Evolutionary conservation across 2,113 vertebrate genomes (phyloP).

Genomic region (Opisthocomus hoazin): DNA sequence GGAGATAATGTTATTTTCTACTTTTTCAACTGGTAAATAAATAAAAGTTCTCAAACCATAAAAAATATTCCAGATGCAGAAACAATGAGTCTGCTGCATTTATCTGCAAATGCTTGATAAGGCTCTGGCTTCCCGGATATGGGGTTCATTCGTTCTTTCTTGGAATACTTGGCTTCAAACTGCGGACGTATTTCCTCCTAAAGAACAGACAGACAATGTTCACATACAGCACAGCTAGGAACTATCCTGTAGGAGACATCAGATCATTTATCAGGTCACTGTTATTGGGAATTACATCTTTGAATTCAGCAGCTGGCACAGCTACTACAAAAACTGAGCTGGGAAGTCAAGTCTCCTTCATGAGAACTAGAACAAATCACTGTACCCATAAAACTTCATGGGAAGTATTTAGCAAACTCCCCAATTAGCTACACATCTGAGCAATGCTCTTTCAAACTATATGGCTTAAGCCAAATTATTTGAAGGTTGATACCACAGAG

Average conservation of each 20-base stretch:
- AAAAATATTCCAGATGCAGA: slow-evolving; percentile 94
- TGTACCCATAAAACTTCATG: neutral
- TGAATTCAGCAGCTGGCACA: neutral
- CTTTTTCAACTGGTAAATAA: slow-evolving; percentile 14
- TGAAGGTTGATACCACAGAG: neutral
- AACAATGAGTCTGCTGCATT: slow-evolving; percentile 91
- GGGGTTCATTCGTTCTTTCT: slow-evolving; percentile 90
- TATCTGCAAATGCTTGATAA: slow-evolving; percentile 91
- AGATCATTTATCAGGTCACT: neutral
- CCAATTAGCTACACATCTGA: neutral
- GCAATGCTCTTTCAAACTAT: neutral
- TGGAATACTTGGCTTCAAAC: slow-evolving; percentile 96
- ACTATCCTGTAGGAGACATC: neutral
- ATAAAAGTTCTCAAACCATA: slow-evolving; percentile 80
- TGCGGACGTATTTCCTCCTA: slow-evolving; percentile 94
- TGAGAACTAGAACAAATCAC: neutral
- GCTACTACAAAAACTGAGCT: neutral
- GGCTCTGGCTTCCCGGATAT: slow-evolving; percentile 93
- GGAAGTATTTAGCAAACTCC: neutral
- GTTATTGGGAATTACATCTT: neutral
- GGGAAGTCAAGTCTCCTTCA: neutral
- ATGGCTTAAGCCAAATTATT: neutral
- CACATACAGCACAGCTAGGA: neutral
- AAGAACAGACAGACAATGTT: slow-evolving; percentile 45
- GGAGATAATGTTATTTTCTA: neutral